A percentile compares a stretch with the other conserved stretches of the same genome.
phyloP scores from a whole-genome alignment of 2,797 vertebrate species.

The Tamandua tetradactyla region DNA sequence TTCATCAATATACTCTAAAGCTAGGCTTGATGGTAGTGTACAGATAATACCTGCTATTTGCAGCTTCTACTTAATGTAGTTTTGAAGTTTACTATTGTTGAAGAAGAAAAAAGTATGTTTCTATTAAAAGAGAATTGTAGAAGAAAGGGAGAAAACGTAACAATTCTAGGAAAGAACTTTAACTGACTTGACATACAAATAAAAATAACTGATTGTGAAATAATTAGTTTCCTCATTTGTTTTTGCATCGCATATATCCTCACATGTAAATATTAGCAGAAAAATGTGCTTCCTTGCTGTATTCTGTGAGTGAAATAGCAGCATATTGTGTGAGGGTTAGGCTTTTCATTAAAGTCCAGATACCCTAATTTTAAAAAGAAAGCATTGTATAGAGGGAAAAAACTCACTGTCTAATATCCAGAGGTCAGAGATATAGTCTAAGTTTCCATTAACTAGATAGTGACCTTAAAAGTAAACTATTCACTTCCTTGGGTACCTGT shows the following conservation, averaged over 20 bases:
- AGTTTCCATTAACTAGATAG: background rate
- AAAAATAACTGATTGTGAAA: background rate
- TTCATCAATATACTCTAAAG: background rate
- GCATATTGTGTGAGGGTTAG: background rate
- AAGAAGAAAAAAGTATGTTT: slow-evolving; percentile 1
- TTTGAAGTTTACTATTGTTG: slow-evolving; percentile 52
- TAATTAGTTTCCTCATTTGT: background rate
- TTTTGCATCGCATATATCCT: background rate
- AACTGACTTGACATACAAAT: background rate
- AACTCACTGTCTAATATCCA: background rate
- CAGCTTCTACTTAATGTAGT: background rate
- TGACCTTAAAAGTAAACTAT: background rate
- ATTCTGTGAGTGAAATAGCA: background rate
- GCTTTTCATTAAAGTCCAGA: background rate
- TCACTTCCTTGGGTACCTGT: background rate
- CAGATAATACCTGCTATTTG: slow-evolving; percentile 18
- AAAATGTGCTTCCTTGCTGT: background rate
- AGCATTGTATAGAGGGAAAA: background rate
- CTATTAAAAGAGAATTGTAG: slow-evolving; percentile 42
- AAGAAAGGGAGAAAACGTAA: slow-evolving; percentile 39
- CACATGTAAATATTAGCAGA: background rate
- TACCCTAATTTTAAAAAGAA: background rate
- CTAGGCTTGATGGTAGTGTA: background rate
- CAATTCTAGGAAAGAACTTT: slow-evolving; percentile 15
- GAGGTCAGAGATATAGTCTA: background rate